A percentile compares a stretch with the other conserved stretches of the same genome.
Conservation (phyloP, 1,140 invertebrate species). For the Sinella curviseta region DNA sequence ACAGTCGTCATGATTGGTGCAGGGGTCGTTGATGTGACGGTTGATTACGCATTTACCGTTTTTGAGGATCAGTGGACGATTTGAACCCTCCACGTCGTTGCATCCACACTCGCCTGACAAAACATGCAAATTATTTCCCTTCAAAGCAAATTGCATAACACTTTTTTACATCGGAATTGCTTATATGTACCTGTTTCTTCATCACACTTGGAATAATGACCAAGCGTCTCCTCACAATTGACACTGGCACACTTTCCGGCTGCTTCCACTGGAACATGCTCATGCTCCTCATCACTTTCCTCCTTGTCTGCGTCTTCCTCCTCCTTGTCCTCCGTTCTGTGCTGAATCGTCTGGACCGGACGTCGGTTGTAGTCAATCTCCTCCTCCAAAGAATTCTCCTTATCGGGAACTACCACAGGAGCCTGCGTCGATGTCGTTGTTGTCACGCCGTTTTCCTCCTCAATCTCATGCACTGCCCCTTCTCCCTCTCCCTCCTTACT, state of each 20-base stretch:
- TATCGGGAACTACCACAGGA: neutral
- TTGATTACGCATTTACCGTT: neutral
- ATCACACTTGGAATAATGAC: neutral
- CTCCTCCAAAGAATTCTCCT: no score
- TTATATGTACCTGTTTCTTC: neutral
- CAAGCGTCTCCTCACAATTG: neutral
- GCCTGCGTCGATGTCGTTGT: neutral
- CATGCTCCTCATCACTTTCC: neutral
- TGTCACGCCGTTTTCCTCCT: neutral
- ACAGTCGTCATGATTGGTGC: neutral
- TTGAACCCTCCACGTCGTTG: neutral
- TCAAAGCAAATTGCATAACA: neutral
- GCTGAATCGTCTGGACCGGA: neutral
- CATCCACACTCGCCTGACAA: neutral
- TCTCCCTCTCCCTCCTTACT: neutral
- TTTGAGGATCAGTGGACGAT: neutral
- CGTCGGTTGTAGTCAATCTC: no score
- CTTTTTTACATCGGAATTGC: neutral
- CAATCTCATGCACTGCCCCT: neutral
- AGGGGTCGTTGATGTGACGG: neutral
- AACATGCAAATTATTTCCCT: neutral
- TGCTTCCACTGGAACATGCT: neutral
- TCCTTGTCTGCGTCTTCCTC: neutral
- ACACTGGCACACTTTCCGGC: slow-evolving; percentile 1
- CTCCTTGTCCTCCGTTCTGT: neutral